A percentile compares a stretch with the other conserved stretches of the same genome.
Conservation (phyloP, 2,888 invertebrate species). For the Dione juno region DNA sequence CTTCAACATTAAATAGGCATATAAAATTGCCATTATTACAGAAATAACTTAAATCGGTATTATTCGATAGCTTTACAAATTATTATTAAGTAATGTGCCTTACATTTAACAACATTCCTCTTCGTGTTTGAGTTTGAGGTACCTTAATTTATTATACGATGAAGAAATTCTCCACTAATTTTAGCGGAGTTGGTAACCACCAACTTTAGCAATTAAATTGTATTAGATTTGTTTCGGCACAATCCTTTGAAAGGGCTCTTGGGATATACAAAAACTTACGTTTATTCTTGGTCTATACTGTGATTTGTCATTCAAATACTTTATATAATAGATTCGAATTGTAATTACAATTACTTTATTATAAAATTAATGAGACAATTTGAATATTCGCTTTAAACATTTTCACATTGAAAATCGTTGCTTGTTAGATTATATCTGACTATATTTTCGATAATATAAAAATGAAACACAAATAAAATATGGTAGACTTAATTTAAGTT, state of each 20-base stretch:
- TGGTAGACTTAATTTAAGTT: too few relatives aligned
- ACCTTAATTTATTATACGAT: slow-evolving; percentile 52
- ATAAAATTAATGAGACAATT: not conserved
- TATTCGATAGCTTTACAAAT: slow-evolving; percentile 22
- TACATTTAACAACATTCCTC: slow-evolving; percentile 46
- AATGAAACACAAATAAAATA: too few relatives aligned
- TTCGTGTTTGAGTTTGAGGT: slow-evolving; percentile 45
- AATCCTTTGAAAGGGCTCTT: slow-evolving; percentile 42
- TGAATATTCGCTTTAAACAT: not conserved
- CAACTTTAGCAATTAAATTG: slow-evolving; percentile 72
- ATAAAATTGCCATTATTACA: not conserved
- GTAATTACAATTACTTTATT: not conserved
- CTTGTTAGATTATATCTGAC: too few relatives aligned
- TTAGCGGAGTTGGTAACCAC: slow-evolving; percentile 47
- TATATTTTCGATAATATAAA: too few relatives aligned
- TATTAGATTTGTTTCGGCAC: slow-evolving; percentile 67
- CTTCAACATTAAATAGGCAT: not conserved
- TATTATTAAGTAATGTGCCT: slow-evolving; percentile 39
- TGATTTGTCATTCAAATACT: not conserved
- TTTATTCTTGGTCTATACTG: not conserved
- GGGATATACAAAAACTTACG: slow-evolving; percentile 18
- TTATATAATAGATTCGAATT: not conserved
- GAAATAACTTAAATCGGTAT: slow-evolving; percentile 14
- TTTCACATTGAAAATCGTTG: too few relatives aligned
- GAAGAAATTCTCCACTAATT: slow-evolving; percentile 59